Evolutionary conservation across 2,113 vertebrate genomes (phyloP), one percentile per base, ranked within the genome.

Genomic region (Strigops habroptila): DNA sequence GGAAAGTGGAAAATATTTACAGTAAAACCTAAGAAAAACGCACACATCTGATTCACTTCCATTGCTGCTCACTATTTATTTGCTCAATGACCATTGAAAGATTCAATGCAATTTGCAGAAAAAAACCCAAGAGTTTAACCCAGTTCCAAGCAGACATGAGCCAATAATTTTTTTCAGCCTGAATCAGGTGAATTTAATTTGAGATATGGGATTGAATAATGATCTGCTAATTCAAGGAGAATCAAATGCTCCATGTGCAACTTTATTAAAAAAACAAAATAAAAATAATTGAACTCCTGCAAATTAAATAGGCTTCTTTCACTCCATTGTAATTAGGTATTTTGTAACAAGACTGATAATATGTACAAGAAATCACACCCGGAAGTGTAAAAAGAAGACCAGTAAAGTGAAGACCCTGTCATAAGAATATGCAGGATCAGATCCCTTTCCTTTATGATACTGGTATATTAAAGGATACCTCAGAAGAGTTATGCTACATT

Each of bases 101-200:
- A 2, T 63, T 84, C 10, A 39, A 22, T 1, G 0, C 14, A 86
- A 39, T 74, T 67, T 86, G 18, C 30, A 85, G 70, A 53, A 84
- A 41, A 81, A 18, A 9, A 0, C 1, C 1, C 8, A 7, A 6
- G 5, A 7, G 2, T 63, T 69, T 78, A 83, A 28, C 9, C 5
- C 2, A 68, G 5, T 52, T 85, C 30, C 33, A 88, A 67, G 28
- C 8, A 53, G 24, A 59, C 7, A 4, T 71, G 16, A 75, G 18
- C 3, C 10, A 57, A 62, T 65, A 59, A 0, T n/a, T 37, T 33
- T 53, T 86, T 71, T 64, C 6, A 70, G 14, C 31, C 33, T 91
- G 11, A 60, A 82, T 91, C 35, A 67, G 11, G 7, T 52, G 12
- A 84, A 39, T 39, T 13, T 62, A 28, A 31, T 49, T 77, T 74